Evolutionary conservation across 2,797 vertebrate genomes (phyloP), one percentile per base, ranked within the genome.

Genomic region (Sebastes trivittatus): DNA sequence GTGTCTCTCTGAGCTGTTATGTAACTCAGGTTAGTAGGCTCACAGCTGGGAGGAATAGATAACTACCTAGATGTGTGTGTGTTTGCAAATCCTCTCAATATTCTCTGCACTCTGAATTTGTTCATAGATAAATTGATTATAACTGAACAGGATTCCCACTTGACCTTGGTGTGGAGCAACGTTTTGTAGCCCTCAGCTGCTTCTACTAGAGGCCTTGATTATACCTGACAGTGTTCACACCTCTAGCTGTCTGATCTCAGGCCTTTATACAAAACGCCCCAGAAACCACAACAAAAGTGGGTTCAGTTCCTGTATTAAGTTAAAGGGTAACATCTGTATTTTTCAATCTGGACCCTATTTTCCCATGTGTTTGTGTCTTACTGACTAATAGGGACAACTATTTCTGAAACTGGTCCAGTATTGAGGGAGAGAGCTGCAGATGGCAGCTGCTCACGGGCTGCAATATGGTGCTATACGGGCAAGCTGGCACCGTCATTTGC

Each of bases 1-100:
- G 88, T 92, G 91, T 87, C 55, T 82, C 68, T 84, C 32, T 65
- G 42, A 76, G 75, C 62, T 79, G 63, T 89, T 87, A 89, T 91
- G 83, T 87, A 85, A 92, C 87, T 64, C 72, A 75, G 63, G 87
- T 88, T 87, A 68, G 77, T 81, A 61, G 66, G 52, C 69, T 84
- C 65, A 80, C 82, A 89, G 89, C 88, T 89, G 86, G 75, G 61
- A 82, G 34, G 80, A 13, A 34, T 5, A 86, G 73, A 90, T 90
- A 92, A 87, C 76, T 79, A 78, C 77, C 75, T 79, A 70, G 60
- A 66, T 58, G 30, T 56, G 25, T 84, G 32, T 74, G 22, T 46
- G 54, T 54, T 20, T 29, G n/a, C 56, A 49, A 46, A 67, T 72
- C 82, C 46, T 66, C 66, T 81, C 20, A 79, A 68, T 82, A 81